Evolutionary conservation across 2,888 invertebrate species (phyloP), one percentile per base, ranked within the genome.

Genomic region (Tetropium fuscum): DNA sequence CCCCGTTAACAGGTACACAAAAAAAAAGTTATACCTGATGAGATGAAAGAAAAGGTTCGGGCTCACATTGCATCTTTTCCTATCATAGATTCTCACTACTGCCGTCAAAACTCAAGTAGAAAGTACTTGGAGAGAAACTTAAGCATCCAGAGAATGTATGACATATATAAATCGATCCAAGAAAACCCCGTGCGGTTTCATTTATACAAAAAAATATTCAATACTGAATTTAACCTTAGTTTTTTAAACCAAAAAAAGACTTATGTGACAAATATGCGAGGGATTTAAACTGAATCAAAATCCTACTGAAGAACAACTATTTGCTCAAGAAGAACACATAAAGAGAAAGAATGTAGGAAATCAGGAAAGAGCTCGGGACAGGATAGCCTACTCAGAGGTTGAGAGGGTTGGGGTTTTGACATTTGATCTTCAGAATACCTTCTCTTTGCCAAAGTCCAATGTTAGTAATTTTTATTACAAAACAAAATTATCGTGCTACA

Each of bases 341-440:
- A 11, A 10, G 7, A 25, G 30, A 40, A 41, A 41, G 4, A 15
- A 27, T 41, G 18, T 53, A 5, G 53, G 41, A 30, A 27, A 40
- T 41, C 27, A 53, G 11, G 41, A 53, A 32, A 41, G 41, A 7
- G 10, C 11, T 7, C n/a, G 41, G 30, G 43, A 53, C 25, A 53
- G 30, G 32, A n/a, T 8, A 30, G 38, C 22, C 13, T 51, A 19
- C 16, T 20, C 15, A 38, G 22, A 38, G 8, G 16, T 13, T 16
- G 16, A 38, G 3, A 19, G 38, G 10, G 38, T 51, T 6, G 51
- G 51, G 4, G 22, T 51, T 38, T 22, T 51, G 22, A 38, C 51
- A 10, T 51, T 51, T 6, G 51, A 51, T 13, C 51, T 51, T 19
- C 38, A 51, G 20, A 51, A 51, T 38, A 51, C 51, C 8, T 51